Conservation (phyloP, 2,113 vertebrate species). For the Epinephelus fuscoguttatus region DNA sequence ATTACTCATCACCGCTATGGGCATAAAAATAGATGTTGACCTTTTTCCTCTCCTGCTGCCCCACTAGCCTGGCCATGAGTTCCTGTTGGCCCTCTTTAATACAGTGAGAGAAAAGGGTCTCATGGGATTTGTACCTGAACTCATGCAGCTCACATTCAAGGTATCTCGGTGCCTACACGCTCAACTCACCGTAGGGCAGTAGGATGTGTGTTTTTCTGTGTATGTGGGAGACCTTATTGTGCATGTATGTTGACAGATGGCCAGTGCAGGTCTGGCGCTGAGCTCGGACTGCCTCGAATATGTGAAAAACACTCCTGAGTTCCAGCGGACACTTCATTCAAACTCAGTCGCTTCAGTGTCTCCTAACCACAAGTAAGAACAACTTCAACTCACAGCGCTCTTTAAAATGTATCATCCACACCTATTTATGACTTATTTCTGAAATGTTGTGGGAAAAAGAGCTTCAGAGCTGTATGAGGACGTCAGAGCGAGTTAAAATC, state of each 20-base stretch:
- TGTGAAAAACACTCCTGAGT: conserved; percentile 85
- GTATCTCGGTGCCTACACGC: conserved; percentile 73
- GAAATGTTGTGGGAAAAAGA: background rate
- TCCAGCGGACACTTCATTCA: conserved; percentile 79
- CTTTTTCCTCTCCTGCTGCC: background rate
- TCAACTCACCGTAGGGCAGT: background rate
- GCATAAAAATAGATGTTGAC: background rate
- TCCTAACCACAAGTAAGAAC: conserved; percentile 85
- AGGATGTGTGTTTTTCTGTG: background rate
- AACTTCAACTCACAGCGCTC: background rate
- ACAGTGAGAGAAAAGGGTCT: conserved; percentile 85
- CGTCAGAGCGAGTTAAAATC: no score
- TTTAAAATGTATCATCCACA: background rate
- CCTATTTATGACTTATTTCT: background rate
- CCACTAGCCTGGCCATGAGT: conserved; percentile 86
- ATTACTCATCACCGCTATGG: background rate
- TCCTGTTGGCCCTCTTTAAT: conserved; percentile 89
- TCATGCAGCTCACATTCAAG: conserved; percentile 88
- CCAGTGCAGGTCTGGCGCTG: conserved; percentile 86
- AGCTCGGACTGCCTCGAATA: conserved; percentile 84
- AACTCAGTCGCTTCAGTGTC: conserved; percentile 79
- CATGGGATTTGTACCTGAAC: conserved; percentile 79
- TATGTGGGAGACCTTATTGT: background rate
- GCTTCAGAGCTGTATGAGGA: no score
- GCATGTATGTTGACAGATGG: conserved; percentile 79